Base-by-base conservation (phyloP, 2,888 invertebrate species). In the Brenthis hecate region DNA sequence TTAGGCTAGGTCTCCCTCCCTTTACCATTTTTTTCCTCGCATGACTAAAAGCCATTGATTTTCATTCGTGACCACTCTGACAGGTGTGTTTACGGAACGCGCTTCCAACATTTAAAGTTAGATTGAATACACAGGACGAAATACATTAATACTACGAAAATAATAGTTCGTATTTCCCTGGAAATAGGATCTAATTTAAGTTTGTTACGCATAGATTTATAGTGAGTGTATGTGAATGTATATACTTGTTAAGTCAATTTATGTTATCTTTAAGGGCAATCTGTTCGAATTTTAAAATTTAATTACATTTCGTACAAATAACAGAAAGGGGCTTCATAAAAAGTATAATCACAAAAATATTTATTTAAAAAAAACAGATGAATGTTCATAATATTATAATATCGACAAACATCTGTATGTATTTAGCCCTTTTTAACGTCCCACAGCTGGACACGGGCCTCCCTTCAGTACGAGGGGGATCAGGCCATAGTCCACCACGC, bases 21-120 rank as follows among this genome's bases (percentile, higher is more conserved):
- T 68, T 63, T 16, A 14, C 62, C 64, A 70, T 72, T 77, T 78
- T 28, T 72, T 75, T 74, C 75, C 76, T 88, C 74, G 90, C 90
- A 87, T 91, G 90, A 80, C 80, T 79, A 76, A 71, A 74, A 74
- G 83, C 83, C 82, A 80, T 91, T 82, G 77, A 78, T 82, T 83
- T 86, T 86, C 87, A 88, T 88, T 88, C 89, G 87, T 88, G 86
- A 86, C 83, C 80, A 80, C 76, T 80, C 81, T 82, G 83, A 85
- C 84, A 85, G 83, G 84, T 87, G 84, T 87, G 86, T 86, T 85
- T 85, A 84, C 80, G 72, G 76, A 78, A 80, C 83, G 81, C 79
- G 81, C 79, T 84, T 80, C 78, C 75, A 82, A 81, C 80, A 80
- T 80, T 84, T 79, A 80, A 86, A 87, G 79, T 88, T 87, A 85